Conservation (phyloP, 2,888 invertebrate species). For the Oligia latruncula region DNA sequence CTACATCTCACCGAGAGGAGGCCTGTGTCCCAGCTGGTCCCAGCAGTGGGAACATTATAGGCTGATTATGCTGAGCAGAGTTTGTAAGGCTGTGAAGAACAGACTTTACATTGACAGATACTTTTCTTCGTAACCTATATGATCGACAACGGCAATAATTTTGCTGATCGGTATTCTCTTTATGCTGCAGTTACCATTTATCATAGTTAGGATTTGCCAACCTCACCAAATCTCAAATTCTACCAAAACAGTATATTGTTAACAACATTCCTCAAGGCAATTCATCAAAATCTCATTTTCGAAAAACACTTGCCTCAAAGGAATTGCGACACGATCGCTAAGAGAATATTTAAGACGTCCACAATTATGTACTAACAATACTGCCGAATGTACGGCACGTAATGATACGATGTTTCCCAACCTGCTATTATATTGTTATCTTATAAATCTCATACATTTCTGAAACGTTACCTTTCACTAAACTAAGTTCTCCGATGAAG, state of each 20-base stretch:
- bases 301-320: slow-evolving; percentile 22
- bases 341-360: slow-evolving; percentile 59
- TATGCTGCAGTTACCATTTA: background rate
- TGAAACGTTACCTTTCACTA: slow-evolving; percentile 70
- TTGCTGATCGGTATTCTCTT: background rate
- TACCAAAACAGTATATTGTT: background rate
- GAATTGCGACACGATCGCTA: slow-evolving; percentile 46
- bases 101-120: background rate
- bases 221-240: no score
- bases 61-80: background rate
- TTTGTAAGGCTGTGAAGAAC: background rate
- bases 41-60: background rate
- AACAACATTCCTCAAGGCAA: slow-evolving; percentile 23
- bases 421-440: slow-evolving; percentile 69
- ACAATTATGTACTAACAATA: slow-evolving; percentile 67
- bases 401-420: slow-evolving; percentile 67
- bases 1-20: background rate
- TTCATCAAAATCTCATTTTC: slow-evolving; percentile 31
- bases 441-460: slow-evolving; percentile 69
- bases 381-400: slow-evolving; percentile 56
- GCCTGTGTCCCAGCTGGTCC: background rate
- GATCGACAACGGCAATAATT: background rate
- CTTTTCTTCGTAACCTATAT: background rate
- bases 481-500: slow-evolving; percentile 41
- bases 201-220: slow-evolving; percentile 1